A percentile compares a stretch with the other conserved stretches of the same genome.
Evolutionary conservation across 2,888 invertebrate genomes (phyloP).

Genomic region (Hololepta plana): DNA sequence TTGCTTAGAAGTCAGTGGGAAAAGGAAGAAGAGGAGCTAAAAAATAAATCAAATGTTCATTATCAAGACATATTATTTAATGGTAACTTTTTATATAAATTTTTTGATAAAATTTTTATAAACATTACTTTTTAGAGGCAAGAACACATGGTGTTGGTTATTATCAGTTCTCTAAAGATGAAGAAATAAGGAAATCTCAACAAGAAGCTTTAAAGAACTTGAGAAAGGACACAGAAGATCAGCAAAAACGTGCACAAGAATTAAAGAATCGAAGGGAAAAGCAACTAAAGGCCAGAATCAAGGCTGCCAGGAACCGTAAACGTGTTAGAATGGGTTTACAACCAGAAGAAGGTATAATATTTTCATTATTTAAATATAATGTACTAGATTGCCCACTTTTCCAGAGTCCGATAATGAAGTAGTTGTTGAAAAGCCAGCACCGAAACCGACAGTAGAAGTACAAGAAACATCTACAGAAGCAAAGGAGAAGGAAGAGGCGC

Average conservation of each 20-base stretch:
- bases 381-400: no score
- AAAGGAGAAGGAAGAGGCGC: conserved; percentile 31
- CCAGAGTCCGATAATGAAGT: no score
- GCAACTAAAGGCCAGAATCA: conserved; percentile 48
- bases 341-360: conserved; percentile 27
- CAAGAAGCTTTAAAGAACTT: conserved; percentile 57
- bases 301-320: conserved; percentile 56
- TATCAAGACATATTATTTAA: conserved; percentile 85
- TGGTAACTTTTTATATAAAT: conserved; percentile 31
- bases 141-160: conserved; percentile 85
- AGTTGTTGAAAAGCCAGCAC: conserved; percentile 12
- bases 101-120: not conserved
- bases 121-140: conserved; percentile 44
- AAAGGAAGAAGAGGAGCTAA: conserved; percentile 54
- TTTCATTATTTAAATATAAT: conserved; percentile 4
- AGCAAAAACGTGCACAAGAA: conserved; percentile 45
- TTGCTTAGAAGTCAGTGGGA: conserved; percentile 77
- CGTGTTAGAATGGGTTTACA: conserved; percentile 55
- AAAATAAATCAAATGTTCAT: conserved; percentile 60
- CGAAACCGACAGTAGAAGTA: conserved; percentile 16
- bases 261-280: conserved; percentile 41
- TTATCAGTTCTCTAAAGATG: conserved; percentile 78
- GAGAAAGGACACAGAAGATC: conserved; percentile 48
- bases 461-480: conserved; percentile 25
- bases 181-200: conserved; percentile 57